Conservation (phyloP, 2,888 invertebrate species). For the Campoletis raptor region DNA sequence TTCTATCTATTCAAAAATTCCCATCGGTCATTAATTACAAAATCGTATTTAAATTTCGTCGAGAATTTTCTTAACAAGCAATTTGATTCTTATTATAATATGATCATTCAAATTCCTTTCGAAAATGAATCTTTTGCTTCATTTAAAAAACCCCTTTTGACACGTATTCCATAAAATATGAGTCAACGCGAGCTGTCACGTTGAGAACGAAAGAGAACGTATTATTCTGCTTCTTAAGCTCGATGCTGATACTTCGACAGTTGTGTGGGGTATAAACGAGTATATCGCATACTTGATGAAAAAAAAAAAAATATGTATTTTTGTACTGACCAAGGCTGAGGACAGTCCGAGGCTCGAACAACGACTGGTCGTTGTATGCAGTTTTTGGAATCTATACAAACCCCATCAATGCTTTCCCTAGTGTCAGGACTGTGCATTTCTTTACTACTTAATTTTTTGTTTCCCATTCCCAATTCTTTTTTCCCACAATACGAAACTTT, state of each 20-base stretch:
- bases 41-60: not conserved
- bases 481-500: not conserved
- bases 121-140: not conserved
- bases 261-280: constrained; percentile 41
- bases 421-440: constrained; percentile 19
- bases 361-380: constrained; percentile 24
- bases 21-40: not conserved
- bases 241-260: not conserved
- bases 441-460: not conserved
- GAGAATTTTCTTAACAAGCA: not conserved
- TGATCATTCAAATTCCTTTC: not conserved
- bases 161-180: constrained; percentile 22
- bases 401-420: constrained; percentile 40
- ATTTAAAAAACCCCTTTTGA: constrained; percentile 33
- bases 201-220: constrained; percentile 66
- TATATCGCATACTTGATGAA: constrained; percentile 39
- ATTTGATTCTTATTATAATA: not conserved
- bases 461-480: not conserved
- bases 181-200: constrained; percentile 36
- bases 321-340: constrained; percentile 63
- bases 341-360: constrained; percentile 57
- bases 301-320: constrained; percentile 26
- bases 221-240: constrained; percentile 35
- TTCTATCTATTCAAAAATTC: not conserved
- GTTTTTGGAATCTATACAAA: constrained; percentile 7